phyloP scores from a whole-genome alignment of 1,140 invertebrate genomes.

The Zaprionus camerounensis region DNA sequence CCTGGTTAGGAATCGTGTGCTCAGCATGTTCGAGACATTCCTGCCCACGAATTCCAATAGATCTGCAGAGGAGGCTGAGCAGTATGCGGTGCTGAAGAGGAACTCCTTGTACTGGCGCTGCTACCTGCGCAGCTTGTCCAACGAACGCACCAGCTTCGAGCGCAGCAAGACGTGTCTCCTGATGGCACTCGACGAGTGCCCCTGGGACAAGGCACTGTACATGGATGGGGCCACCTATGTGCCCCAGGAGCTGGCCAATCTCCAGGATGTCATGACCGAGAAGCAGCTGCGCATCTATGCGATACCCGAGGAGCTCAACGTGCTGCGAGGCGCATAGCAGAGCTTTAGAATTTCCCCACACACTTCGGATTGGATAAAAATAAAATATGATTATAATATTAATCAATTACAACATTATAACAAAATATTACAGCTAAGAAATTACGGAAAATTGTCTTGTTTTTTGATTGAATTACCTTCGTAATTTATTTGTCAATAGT shows the following conservation, averaged over 20 bases:
- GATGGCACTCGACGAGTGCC: constrained; percentile 87
- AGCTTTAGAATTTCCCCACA: neutral
- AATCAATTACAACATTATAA: too few species aligned
- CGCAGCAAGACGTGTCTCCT: constrained; percentile 85
- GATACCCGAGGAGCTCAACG: constrained; percentile 89
- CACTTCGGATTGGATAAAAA: too few species aligned
- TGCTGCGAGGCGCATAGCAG: constrained; percentile 84
- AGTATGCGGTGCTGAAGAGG: constrained; percentile 46
- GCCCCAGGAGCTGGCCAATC: constrained; percentile 86
- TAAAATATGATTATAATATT: too few species aligned
- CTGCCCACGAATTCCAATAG: constrained; percentile 54
- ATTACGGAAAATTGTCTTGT: too few species aligned
- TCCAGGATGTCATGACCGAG: constrained; percentile 89
- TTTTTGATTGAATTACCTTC: too few species aligned
- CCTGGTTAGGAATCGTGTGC: constrained; percentile 66
- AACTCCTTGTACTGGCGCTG: constrained; percentile 82
- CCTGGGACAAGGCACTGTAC: constrained; percentile 88
- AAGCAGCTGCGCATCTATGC: constrained; percentile 89
- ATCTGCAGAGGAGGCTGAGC: constrained; percentile 35
- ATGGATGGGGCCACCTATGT: constrained; percentile 85
- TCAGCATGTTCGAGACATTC: constrained; percentile 70
- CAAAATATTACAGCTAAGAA: too few species aligned
- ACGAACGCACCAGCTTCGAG: constrained; percentile 58
- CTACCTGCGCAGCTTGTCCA: constrained; percentile 68
- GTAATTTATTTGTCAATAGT: too few species aligned